Conservation (phyloP, 2,888 invertebrate species). For the Tenthredo distinguenda region DNA sequence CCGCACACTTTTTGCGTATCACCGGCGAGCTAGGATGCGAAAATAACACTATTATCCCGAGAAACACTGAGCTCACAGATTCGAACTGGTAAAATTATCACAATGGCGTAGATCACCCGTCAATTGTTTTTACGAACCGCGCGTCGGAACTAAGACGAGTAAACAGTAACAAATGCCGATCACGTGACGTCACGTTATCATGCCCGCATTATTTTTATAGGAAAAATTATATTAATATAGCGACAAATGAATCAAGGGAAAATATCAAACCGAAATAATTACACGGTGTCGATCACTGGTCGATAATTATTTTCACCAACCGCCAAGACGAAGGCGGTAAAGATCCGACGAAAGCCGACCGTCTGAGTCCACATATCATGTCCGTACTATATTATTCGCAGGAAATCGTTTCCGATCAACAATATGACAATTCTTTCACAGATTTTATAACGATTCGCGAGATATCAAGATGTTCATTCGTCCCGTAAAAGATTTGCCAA, state of each 20-base stretch:
- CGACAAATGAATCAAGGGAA: not conserved
- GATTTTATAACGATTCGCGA: not conserved
- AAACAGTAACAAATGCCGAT: not conserved
- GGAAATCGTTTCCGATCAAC: not conserved
- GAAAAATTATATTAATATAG: not conserved
- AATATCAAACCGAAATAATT: not conserved
- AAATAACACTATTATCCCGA: not conserved
- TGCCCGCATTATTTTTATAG: not conserved
- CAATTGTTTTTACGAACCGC: not conserved
- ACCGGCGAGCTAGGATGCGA: not conserved
- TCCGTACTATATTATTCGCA: not conserved
- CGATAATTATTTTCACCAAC: not conserved
- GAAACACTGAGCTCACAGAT: not conserved
- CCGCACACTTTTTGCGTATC: not conserved
- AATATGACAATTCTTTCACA: not conserved
- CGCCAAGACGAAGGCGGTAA: not conserved
- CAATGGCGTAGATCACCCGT: not conserved
- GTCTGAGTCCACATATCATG: not conserved
- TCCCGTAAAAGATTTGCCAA: not conserved
- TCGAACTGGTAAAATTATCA: not conserved
- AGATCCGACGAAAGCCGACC: not conserved
- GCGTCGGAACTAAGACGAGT: not conserved
- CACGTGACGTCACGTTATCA: not conserved
- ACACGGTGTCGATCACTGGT: not conserved
- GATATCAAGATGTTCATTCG: not conserved